These are phyloP conservation scores for Lontra canadensis DNA, from an alignment of 2,113 vertebrate species.

Conservation along the genomic window DNA sequence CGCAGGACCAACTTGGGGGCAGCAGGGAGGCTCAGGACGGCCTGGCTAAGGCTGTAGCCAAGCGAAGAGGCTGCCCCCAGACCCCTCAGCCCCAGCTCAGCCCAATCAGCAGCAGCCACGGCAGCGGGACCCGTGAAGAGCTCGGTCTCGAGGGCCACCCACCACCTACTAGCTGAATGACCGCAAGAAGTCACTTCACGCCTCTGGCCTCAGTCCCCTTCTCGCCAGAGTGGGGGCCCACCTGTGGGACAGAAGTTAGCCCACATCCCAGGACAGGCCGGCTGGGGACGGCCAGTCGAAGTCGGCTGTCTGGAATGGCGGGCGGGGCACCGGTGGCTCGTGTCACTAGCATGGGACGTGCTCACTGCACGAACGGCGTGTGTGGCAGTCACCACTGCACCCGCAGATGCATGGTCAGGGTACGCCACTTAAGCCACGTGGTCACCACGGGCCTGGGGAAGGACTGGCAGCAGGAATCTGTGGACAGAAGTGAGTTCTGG, in stretches of 20 bases:
- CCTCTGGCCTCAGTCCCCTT: not conserved
- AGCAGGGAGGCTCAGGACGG: not conserved
- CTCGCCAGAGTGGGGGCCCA: not conserved
- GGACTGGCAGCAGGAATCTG: not conserved
- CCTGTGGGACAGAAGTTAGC: not conserved
- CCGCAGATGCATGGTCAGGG: not conserved
- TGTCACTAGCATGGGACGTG: not conserved
- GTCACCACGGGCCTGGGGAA: too few species aligned
- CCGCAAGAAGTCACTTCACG: not conserved
- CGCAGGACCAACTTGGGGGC: not conserved
- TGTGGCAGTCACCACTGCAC: rapidly evolving
- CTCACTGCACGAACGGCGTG: rapidly evolving
- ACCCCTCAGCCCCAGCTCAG: too few species aligned
- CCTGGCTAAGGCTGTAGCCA: rapidly evolving
- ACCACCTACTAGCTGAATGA: not conserved
- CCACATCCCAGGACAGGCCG: too few species aligned
- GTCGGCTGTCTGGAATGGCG: not conserved
- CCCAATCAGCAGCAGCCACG: not conserved
- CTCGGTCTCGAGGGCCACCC: not conserved
- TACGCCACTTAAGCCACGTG: too few species aligned
- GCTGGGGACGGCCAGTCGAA: too few species aligned
- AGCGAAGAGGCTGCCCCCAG: not conserved
- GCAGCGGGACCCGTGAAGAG: not conserved
- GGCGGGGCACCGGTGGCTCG: not conserved
- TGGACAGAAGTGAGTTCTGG: not conserved